Conservation (phyloP, 2,113 vertebrate species). For the Chaetodon trifascialis region DNA sequence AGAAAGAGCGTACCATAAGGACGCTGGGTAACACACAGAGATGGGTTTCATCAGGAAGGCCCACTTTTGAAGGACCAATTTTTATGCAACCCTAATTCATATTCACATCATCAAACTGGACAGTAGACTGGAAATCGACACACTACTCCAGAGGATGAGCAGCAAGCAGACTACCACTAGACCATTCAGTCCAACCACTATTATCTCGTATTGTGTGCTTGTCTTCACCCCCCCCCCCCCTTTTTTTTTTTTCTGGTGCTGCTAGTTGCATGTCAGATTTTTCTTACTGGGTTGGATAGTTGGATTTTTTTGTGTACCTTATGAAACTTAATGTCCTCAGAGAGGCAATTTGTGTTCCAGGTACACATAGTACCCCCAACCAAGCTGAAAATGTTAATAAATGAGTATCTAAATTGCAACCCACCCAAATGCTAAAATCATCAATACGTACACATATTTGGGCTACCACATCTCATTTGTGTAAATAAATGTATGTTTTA, state of each 20-base stretch:
- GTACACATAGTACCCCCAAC: not conserved
- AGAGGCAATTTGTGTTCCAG: not conserved
- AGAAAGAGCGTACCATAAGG: not conserved
- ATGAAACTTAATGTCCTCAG: not conserved
- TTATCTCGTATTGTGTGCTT: slow-evolving; percentile 12
- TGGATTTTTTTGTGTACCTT: not conserved
- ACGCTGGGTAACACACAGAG: slow-evolving; percentile 2
- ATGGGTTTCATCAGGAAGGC: slow-evolving; percentile 30
- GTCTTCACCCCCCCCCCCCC: slow-evolving; percentile 7
- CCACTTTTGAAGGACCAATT: slow-evolving; percentile 21
- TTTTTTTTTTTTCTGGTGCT: too few species aligned
- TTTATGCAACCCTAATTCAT: slow-evolving; percentile 45
- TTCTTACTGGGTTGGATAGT: not conserved
- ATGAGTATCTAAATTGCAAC: not conserved
- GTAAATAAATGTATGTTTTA: not conserved
- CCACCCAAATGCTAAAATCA: not conserved
- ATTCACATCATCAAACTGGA: slow-evolving; percentile 29
- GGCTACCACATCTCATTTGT: not conserved
- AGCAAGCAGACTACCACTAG: not conserved
- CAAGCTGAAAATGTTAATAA: not conserved
- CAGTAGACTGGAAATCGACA: slow-evolving; percentile 25
- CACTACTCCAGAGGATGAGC: slow-evolving; percentile 16
- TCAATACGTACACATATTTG: not conserved
- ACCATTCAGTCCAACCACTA: slow-evolving; percentile 5
- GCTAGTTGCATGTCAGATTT: slow-evolving; percentile 6